These are phyloP conservation scores for Congeria kusceri DNA, from an alignment of 2,888 invertebrate genomes.

Conservation along the genomic window DNA sequence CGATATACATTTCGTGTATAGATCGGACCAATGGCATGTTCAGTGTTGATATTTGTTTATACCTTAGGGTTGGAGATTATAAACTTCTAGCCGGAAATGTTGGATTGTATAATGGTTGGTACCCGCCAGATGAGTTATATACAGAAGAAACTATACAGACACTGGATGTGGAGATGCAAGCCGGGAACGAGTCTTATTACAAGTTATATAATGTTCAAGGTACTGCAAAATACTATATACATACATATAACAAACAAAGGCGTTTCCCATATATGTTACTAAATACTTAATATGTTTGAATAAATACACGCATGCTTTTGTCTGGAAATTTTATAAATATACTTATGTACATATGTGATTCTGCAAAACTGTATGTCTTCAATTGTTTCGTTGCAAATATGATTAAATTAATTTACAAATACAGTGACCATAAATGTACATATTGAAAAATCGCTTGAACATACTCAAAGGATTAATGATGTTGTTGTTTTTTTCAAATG, in stretches of 20 bases:
- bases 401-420: too few relatives aligned
- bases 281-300: too few relatives aligned
- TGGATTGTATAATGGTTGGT: slow-evolving; percentile 78
- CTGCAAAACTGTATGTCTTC: background rate
- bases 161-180: slow-evolving; percentile 30
- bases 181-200: slow-evolving; percentile 45
- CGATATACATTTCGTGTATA: too few relatives aligned
- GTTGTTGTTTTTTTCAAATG: too few relatives aligned
- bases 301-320: background rate
- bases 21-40: background rate
- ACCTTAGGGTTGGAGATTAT: slow-evolving; percentile 79
- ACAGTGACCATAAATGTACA: too few relatives aligned
- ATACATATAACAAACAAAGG: too few relatives aligned
- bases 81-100: slow-evolving; percentile 84
- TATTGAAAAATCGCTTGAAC: background rate
- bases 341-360: background rate
- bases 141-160: slow-evolving; percentile 15
- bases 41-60: background rate
- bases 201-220: slow-evolving; percentile 57
- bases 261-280: too few relatives aligned
- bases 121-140: slow-evolving; percentile 61
- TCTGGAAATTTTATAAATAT: background rate
- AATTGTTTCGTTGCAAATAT: too few relatives aligned
- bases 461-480: too few relatives aligned
- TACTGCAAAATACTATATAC: background rate